phyloP scores from a whole-genome alignment of 2,888 invertebrate genomes.

The Diarsia mendica region DNA sequence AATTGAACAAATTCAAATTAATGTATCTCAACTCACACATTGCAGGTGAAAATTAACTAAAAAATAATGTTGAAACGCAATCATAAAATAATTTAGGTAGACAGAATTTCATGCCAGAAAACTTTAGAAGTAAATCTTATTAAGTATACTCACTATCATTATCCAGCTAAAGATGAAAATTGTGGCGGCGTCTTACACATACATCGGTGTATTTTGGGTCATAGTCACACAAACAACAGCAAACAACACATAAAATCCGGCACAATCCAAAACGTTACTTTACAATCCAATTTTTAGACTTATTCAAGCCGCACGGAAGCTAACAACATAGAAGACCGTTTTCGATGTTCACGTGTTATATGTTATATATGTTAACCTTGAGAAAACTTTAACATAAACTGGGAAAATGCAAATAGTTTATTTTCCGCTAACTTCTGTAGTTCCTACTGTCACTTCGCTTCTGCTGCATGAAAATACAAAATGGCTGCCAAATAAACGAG shows the following conservation, averaged over 20 bases:
- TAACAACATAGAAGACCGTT: slow-evolving; percentile 40
- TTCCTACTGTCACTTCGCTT: slow-evolving; percentile 68
- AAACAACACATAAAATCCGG: slow-evolving; percentile 45
- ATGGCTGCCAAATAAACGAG: slow-evolving; percentile 83
- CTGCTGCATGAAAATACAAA: slow-evolving; percentile 81
- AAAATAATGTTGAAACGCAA: slow-evolving; percentile 4
- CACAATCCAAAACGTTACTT: slow-evolving; percentile 44
- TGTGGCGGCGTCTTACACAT: slow-evolving; percentile 28
- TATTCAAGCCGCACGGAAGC: slow-evolving; percentile 27
- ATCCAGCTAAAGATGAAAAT: slow-evolving; percentile 41
- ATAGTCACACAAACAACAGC: slow-evolving; percentile 40
- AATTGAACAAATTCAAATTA: slow-evolving; percentile 1
- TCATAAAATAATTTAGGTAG: slow-evolving; percentile 8
- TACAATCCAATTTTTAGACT: slow-evolving; percentile 43
- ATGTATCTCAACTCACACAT: slow-evolving; percentile 15
- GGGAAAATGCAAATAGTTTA: slow-evolving; percentile 73
- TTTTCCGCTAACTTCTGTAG: slow-evolving; percentile 80
- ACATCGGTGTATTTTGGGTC: slow-evolving; percentile 42
- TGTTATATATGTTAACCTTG: slow-evolving; percentile 54
- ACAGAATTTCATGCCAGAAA: slow-evolving; percentile 53
- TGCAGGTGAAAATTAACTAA: slow-evolving; percentile 1
- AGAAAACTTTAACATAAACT: slow-evolving; percentile 58
- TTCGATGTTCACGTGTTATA: slow-evolving; percentile 47
- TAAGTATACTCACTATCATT: slow-evolving; percentile 62
- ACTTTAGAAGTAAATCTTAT: slow-evolving; percentile 13